Base-by-base conservation (phyloP, 2,113 vertebrate species). In the Rhinoderma darwinii region DNA sequence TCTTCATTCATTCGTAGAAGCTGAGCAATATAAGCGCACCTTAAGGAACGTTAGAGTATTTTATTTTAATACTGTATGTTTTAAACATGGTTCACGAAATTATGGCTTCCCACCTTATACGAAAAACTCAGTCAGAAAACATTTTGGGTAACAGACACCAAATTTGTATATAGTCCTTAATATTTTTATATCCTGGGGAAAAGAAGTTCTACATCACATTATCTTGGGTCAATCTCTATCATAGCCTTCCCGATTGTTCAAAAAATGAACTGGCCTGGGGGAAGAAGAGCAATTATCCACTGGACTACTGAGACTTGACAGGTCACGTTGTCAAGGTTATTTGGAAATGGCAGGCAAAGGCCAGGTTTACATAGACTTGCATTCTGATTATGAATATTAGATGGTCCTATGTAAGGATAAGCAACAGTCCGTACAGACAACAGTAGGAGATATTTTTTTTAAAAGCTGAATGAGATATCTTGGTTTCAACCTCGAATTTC, bases 301-400 rank as follows among this genome's bases (percentile, higher is more conserved):
- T 54, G 75, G 47, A 51, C 75, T 78, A 35, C 17, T 78, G 47
- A 54, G 75, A 54, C 27, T 54, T 78, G 47, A 54, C 44, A 54
- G 75, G 75, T 78, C 75, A 78, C 6, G 30, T 22, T 15, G 35
- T 78, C 47, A 54, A 32, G 22, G 30, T 77, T 5, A 77, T 30
- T 20, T 51, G 17, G 15, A 32, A 77, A 77, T 50, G 30, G 20
- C 47, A 78, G 2, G 27, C 39, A 50, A 77, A 51, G 43, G 32
- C 17, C 32, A 37, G 17, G 32, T 37, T 6, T 37, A 6, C 66
- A 70, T 37, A 39, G 20, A 25, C 35, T 72, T 25, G 35, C 63
- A 39, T 41, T 39, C 35, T 70, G 59, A 30, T 27, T 30, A 30
- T 8, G 11, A 11, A 20, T 7, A 70, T 20, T 70, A 18, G 17